These are phyloP conservation scores for Neolamprologus devosi DNA, from an alignment of 2,113 vertebrate species.

Conservation along the genomic window DNA sequence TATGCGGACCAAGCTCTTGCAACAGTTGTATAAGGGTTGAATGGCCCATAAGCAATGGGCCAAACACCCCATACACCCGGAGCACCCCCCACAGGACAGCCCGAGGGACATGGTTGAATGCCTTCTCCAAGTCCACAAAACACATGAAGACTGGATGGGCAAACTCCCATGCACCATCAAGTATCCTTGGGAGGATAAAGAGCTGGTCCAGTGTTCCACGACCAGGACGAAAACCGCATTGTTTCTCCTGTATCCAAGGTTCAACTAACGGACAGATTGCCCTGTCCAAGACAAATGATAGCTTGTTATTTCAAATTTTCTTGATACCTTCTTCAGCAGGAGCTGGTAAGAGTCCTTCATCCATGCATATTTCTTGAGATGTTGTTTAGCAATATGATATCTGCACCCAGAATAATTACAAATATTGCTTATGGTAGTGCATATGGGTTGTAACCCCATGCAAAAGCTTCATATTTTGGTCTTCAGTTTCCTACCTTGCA, in stretches of 20 bases:
- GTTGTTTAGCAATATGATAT: neutral
- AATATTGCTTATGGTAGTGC: neutral
- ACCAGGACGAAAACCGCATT: neutral
- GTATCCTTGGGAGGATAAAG: neutral
- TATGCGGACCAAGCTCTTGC: neutral
- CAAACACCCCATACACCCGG: neutral
- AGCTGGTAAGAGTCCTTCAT: neutral
- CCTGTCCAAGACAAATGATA: neutral
- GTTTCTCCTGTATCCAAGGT: neutral
- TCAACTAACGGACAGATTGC: accelerated
- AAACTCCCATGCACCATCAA: neutral
- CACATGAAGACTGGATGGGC: neutral
- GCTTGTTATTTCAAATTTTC: neutral
- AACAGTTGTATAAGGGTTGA: neutral
- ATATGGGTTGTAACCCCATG: neutral
- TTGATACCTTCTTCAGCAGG: neutral
- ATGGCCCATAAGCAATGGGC: neutral
- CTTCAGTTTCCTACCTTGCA: neutral
- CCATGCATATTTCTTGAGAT: neutral
- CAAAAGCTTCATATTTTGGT: neutral
- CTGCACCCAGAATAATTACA: neutral
- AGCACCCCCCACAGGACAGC: neutral
- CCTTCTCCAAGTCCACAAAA: neutral
- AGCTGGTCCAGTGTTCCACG: neutral
- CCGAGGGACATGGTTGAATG: accelerated